phyloP scores from a whole-genome alignment of 2,797 vertebrate species.

The Anabas testudineus region DNA sequence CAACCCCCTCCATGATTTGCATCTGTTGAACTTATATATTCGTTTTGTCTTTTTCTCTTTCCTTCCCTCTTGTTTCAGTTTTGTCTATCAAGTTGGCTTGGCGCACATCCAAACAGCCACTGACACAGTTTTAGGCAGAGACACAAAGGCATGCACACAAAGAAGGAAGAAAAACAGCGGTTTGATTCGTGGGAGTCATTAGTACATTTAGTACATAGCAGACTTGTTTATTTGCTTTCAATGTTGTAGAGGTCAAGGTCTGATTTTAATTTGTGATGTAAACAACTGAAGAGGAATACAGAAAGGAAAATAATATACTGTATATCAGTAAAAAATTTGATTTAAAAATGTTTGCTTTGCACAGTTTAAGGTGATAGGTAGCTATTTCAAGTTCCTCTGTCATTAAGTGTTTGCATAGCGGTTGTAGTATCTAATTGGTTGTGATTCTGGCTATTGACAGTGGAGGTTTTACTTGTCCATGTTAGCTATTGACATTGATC shows the following conservation, averaged over 20 bases:
- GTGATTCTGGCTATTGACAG: conserved; percentile 44
- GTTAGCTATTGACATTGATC: conserved; percentile 46
- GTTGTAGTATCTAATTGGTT: conserved; percentile 39
- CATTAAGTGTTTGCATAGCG: conserved; percentile 35
- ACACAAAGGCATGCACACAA: neutral
- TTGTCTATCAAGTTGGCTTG: conserved; percentile 44
- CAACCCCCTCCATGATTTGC: conserved; percentile 16
- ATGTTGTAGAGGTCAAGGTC: conserved; percentile 29
- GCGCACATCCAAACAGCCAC: conserved; percentile 56
- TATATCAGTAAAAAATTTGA: neutral
- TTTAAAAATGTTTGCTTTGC: conserved; percentile 20
- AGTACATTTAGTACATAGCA: conserved; percentile 28
- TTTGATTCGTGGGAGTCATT: conserved; percentile 29
- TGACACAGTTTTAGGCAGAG: conserved; percentile 34
- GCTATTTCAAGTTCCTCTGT: conserved; percentile 35
- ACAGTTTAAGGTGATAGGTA: conserved; percentile 1
- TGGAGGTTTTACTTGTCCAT: conserved; percentile 22
- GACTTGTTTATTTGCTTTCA: neutral
- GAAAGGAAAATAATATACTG: conserved; percentile 1
- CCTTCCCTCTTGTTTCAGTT: conserved; percentile 20
- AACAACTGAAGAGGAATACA: conserved; percentile 16
- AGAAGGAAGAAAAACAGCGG: conserved; percentile 2
- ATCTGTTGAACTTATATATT: conserved; percentile 34
- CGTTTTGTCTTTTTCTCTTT: conserved; percentile 28
- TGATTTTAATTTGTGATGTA: conserved; percentile 46